These are phyloP conservation scores for Semnornis frantzii DNA, from an alignment of 2,113 vertebrate genomes.

Conservation along the genomic window DNA sequence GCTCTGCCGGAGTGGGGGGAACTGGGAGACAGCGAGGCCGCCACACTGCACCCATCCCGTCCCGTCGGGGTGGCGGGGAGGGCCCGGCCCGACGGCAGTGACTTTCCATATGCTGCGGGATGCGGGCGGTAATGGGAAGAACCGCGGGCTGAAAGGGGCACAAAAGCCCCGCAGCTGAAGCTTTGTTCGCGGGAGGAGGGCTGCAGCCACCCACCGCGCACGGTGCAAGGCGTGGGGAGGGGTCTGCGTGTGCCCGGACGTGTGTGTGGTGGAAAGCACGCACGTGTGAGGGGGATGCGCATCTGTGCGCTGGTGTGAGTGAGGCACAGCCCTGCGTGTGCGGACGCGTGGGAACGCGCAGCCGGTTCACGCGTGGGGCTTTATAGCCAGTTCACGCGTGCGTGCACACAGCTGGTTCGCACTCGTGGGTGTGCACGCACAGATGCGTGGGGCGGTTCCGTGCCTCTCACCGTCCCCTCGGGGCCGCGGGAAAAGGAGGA, in stretches of 20 bases:
- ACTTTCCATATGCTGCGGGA: slow-evolving; percentile 78
- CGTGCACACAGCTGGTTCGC: background rate
- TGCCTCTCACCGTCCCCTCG: background rate
- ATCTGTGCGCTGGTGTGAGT: background rate
- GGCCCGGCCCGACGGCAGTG: background rate
- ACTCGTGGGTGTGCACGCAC: background rate
- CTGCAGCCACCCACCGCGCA: background rate
- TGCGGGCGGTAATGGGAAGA: slow-evolving; percentile 74
- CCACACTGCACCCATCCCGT: background rate
- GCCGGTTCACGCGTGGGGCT: background rate
- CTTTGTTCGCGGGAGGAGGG: slow-evolving; percentile 71
- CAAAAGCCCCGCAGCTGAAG: slow-evolving; percentile 80
- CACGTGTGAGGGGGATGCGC: background rate
- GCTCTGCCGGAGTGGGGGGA: background rate
- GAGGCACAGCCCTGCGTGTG: too few species aligned
- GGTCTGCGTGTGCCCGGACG: background rate
- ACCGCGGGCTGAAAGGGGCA: slow-evolving; percentile 76
- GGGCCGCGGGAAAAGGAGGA: background rate
- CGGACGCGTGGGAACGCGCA: background rate
- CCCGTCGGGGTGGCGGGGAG: background rate
- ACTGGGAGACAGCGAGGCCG: background rate
- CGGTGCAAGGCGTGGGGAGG: background rate
- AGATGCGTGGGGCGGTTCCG: background rate
- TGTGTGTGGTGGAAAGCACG: background rate
- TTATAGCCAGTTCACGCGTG: too few species aligned